phyloP scores from a whole-genome alignment of 30 jellyfish, hydroid and myxozoan species.

The Rhopilema esculentum region DNA sequence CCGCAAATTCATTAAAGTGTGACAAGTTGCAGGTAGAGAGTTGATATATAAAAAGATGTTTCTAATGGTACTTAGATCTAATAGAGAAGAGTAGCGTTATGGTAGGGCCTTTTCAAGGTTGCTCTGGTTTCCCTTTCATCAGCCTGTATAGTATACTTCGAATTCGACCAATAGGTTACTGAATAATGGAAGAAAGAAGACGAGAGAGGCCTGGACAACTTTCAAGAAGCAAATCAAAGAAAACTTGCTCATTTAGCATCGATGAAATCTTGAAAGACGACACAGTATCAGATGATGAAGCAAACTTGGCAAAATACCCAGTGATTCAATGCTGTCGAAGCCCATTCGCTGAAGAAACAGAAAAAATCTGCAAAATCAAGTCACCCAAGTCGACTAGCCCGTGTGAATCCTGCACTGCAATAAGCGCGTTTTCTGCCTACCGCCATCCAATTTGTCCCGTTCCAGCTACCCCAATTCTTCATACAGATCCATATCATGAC shows the following conservation, averaged over 20 bases:
- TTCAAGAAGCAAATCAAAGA: neutral
- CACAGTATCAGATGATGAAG: neutral
- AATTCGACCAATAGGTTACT: no score
- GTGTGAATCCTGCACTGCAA: constrained; percentile 21
- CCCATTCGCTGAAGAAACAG: neutral
- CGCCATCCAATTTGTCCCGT: constrained; percentile 57
- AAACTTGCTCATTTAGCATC: constrained; percentile 63
- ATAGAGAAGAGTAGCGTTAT: no score
- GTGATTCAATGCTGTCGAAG: constrained; percentile 16
- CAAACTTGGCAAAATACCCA: neutral
- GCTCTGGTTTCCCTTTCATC: neutral
- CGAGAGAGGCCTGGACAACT: neutral
- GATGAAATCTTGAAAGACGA: constrained; percentile 47
- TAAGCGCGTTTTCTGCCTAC: constrained; percentile 29
- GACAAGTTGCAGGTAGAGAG: no score
- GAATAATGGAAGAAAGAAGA: neutral
- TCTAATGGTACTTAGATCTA: no score
- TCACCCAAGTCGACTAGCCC: constrained; percentile 11
- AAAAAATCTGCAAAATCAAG: constrained; percentile 5
- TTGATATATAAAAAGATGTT: no score
- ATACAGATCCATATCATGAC: constrained; percentile 17
- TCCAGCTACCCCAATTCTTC: constrained; percentile 48
- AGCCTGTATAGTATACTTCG: no score
- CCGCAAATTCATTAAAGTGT: no score
- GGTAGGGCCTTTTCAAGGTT: no score